A percentile compares a stretch with the other conserved stretches of the same genome.
Evolutionary conservation across 2,888 invertebrate genomes (phyloP).

Genomic region (Eretmocerus hayati): DNA sequence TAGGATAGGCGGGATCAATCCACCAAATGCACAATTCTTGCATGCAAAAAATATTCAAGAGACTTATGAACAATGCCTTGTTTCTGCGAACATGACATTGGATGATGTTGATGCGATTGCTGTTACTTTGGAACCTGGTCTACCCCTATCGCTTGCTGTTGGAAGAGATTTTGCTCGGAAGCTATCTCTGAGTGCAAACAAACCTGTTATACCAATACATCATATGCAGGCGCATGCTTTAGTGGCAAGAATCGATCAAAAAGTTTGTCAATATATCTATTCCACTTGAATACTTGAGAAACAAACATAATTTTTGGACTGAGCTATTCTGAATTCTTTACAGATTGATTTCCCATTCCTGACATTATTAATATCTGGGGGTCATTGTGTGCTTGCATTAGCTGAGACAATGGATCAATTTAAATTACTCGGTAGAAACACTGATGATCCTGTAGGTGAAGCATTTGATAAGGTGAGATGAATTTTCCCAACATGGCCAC

Average conservation of each 20-base stretch:
- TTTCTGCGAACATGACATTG: conserved; percentile 53
- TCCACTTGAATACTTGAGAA: no score
- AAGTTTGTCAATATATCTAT: no score
- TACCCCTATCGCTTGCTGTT: conserved; percentile 68
- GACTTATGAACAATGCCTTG: conserved; percentile 64
- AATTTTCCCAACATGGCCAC: not conserved
- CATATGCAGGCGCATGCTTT: conserved; percentile 99
- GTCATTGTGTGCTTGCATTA: conserved; percentile 77
- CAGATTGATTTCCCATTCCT: conserved; percentile 79
- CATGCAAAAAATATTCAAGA: conserved; percentile 72
- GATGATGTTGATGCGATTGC: conserved; percentile 80
- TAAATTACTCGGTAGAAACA: conserved; percentile 66
- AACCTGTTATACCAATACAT: conserved; percentile 91
- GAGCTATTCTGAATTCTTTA: conserved; percentile 12
- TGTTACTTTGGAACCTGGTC: conserved; percentile 84
- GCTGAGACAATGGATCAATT: conserved; percentile 70
- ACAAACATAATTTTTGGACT: no score
- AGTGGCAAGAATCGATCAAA: conserved; percentile 68
- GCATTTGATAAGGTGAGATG: conserved; percentile 76
- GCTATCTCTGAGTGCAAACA: conserved; percentile 58
- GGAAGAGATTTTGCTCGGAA: conserved; percentile 79
- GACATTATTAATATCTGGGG: conserved; percentile 85
- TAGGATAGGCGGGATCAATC: conserved; percentile 91
- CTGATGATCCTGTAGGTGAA: conserved; percentile 91
- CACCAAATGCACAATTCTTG: conserved; percentile 73